Conservation (phyloP, 2,113 vertebrate genomes). For the Lanius collurio region DNA sequence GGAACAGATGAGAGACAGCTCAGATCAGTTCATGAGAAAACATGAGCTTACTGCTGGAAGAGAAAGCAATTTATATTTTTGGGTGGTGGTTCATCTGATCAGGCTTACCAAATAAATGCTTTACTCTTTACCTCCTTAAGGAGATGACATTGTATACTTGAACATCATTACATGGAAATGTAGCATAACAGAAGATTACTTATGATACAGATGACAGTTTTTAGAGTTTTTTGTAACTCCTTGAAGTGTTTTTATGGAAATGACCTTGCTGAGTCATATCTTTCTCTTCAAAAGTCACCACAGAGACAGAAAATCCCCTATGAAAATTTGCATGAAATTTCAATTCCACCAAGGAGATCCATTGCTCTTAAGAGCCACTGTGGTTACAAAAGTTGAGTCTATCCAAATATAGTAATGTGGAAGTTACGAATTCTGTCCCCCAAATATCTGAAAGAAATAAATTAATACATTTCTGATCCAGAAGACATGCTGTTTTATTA, state of each 20-base stretch:
- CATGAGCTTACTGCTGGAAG: neutral
- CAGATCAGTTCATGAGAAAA: neutral
- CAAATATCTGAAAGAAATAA: neutral
- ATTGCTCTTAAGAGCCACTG: neutral
- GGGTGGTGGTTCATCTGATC: neutral
- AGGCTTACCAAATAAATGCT: neutral
- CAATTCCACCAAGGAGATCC: neutral
- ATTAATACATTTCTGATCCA: constrained; percentile 33
- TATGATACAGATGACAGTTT: neutral
- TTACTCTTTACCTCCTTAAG: neutral
- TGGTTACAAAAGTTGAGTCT: neutral
- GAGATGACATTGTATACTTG: neutral
- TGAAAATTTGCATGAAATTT: neutral
- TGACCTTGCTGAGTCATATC: neutral
- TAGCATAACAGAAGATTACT: neutral
- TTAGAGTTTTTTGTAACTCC: neutral
- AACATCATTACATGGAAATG: neutral
- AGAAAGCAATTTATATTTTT: neutral
- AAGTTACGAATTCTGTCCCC: neutral
- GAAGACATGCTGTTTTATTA: constrained; percentile 71
- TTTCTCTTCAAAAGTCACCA: neutral
- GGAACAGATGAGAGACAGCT: neutral
- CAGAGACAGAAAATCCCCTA: neutral
- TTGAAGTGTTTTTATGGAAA: neutral
- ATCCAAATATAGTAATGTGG: neutral